Evolutionary conservation across 2,797 vertebrate genomes (phyloP), one percentile per base, ranked within the genome.

Genomic region (Pantherophis alleghaniensis): DNA sequence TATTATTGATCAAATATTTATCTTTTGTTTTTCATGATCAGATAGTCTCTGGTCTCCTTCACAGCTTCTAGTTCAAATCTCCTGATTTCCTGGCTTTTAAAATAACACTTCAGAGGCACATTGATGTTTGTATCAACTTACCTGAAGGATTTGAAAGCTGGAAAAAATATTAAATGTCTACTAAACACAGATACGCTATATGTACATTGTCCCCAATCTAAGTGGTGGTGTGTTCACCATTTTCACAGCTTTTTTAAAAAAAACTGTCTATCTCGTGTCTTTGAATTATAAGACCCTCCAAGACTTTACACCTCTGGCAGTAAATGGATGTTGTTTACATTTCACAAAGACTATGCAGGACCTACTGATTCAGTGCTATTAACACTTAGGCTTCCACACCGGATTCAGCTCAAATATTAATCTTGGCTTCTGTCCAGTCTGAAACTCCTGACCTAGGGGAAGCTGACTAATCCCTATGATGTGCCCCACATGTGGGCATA

Each of bases 401-500:
- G 79, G 5, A 11, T 61, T 93, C 91, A 94, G 92, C 26, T 87
- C 69, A 93, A 92, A 90, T 86, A 94, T 69, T 91, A 92, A 93
- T 87, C 32, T 89, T 90, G 93, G 88, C 89, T 91, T 90, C 53
- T 32, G 2, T 24, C 74, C 89, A 93, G 90, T 88, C 7, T 57
- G 32, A 87, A 96, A 86, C 2, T 63, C n/a, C 87, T 90, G 51
- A 32, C 92, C 61, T 93, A 87, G 5, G 26, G 59, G 89, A 63
- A 83, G 57, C 90, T 55, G 55, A 88, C 61, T 79, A 91, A 88
- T 88, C 87, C 53, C 42, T 90, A 61, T 86, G 87, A 86, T 87
- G 69, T 37, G 32, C 20, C 86, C 53, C 47, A 88, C 18, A 79
- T 88, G 57, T 14, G 66, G 83, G 59, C 42, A 93, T 74, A 91